Percentiles rank a stretch among this genome's conserved stretches.
Conservation (phyloP, 2,888 invertebrate genomes). For the Zhuqinia jingwanae region DNA sequence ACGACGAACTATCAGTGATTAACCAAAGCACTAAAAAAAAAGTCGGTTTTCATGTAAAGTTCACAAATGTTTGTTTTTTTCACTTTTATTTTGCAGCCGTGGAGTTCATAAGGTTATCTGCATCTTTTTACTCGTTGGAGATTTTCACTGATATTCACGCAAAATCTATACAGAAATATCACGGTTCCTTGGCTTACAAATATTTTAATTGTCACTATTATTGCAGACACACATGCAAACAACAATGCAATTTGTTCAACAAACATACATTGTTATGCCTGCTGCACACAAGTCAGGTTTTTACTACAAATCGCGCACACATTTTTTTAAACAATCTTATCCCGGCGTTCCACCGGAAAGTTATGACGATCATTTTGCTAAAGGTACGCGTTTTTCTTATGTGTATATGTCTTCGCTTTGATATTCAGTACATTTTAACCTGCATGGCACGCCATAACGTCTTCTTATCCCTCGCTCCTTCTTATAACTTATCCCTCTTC, state of each 20-base stretch:
- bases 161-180: conserved; percentile 20
- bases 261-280: too few species aligned
- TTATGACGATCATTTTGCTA: conserved; percentile 43
- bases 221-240: background rate
- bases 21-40: too few species aligned
- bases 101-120: conserved; percentile 38
- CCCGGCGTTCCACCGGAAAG: conserved; percentile 69
- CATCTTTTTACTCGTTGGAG: conserved; percentile 1
- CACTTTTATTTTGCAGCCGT: conserved; percentile 41
- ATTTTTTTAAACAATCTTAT: conserved; percentile 43
- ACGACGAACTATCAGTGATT: too few species aligned
- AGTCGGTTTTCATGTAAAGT: background rate
- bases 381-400: conserved; percentile 66
- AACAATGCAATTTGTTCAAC: too few species aligned
- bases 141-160: background rate
- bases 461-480: conserved; percentile 9
- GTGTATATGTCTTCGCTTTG: too few species aligned
- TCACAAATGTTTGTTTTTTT: conserved; percentile 36
- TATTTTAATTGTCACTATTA: conserved; percentile 47
- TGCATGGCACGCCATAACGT: conserved; percentile 28
- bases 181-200: conserved; percentile 37
- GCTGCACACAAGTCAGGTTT: too few species aligned
- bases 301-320: background rate
- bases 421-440: conserved; percentile 15
- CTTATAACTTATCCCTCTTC: too few species aligned